Percentiles rank a stretch among this genome's conserved stretches.
Conservation (phyloP, 2,113 vertebrate genomes). For the Cyprinus carpio region DNA sequence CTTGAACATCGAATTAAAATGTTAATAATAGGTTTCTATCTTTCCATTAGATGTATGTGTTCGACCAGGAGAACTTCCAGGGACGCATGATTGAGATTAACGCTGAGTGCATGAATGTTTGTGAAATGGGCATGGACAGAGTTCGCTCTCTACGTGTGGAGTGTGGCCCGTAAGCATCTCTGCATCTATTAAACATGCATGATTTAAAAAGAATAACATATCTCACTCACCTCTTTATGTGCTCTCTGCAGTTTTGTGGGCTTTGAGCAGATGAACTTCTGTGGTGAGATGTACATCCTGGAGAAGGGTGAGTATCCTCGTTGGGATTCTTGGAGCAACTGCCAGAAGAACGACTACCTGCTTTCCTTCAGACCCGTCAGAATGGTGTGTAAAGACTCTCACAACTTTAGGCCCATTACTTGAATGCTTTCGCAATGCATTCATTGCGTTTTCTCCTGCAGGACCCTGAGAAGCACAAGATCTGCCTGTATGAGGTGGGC, state of each 20-base stretch:
- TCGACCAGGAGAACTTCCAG: slow-evolving; percentile 85
- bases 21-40: not conserved
- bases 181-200: no score
- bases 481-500: slow-evolving; percentile 81
- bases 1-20: not conserved
- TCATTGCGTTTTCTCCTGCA: slow-evolving; percentile 41
- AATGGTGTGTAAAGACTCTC: not conserved
- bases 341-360: no score
- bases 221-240: no score
- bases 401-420: not conserved
- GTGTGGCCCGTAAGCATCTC: no score
- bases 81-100: slow-evolving; percentile 81
- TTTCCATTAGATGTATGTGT: slow-evolving; percentile 75
- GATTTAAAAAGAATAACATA: no score
- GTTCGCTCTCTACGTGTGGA: no score
- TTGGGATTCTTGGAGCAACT: no score
- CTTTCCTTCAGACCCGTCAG: no score
- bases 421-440: not conserved
- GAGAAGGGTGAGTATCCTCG: no score
- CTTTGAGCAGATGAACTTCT: no score
- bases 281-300: no score
- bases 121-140: slow-evolving; percentile 58
- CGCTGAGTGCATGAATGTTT: slow-evolving; percentile 81
- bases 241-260: no score
- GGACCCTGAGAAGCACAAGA: slow-evolving; percentile 85